Base-by-base conservation (phyloP, 2,888 invertebrate species). In the Folsomia manolachei region DNA sequence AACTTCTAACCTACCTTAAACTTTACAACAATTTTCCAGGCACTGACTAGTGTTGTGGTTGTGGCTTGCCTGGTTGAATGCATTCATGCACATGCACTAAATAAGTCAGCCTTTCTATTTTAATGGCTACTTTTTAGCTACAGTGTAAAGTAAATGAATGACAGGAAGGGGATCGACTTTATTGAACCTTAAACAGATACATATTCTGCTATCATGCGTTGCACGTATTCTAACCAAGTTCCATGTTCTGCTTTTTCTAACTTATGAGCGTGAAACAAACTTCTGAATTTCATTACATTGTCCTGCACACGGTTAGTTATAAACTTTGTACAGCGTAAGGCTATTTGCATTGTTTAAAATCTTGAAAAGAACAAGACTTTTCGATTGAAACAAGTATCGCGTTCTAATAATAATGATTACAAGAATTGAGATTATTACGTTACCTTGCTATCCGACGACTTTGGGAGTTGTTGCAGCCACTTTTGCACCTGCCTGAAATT, bases 401-500 rank as follows among this genome's bases (percentile, higher is more conserved):
- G n/a, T n/a, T n/a, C n/a, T n/a, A n/a, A n/a, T n/a, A n/a, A n/a
- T n/a, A n/a, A n/a, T n/a, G n/a, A n/a, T n/a, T n/a, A n/a, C n/a
- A n/a, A n/a, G n/a, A n/a, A n/a, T n/a, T n/a, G n/a, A n/a, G n/a
- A 39, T 39, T 39, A 9, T 62, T 4, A 53, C 21, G 23, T 51
- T 66, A 52, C 64, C 64, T 66, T 66, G 52, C 2, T 19, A 27
- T 27, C 39, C 14, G 27, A 27, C 21, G 7, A 21, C 19, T 71
- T 73, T 1, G 73, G 65, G 9, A 69, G 27, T 25, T 77, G 77
- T 85, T 94, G 94, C 79, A 94, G 86, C 94, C 94, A 94, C 87
- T 94, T 94, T 85, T 94, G 94, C 81, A 94, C 94, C 84, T 94
- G 94, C 73, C n/a, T n/a, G n/a, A n/a, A n/a, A n/a, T n/a, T n/a